These are phyloP conservation scores for Drosophila niveifrons DNA, from an alignment of 2,888 invertebrate species.

Conservation along the genomic window DNA sequence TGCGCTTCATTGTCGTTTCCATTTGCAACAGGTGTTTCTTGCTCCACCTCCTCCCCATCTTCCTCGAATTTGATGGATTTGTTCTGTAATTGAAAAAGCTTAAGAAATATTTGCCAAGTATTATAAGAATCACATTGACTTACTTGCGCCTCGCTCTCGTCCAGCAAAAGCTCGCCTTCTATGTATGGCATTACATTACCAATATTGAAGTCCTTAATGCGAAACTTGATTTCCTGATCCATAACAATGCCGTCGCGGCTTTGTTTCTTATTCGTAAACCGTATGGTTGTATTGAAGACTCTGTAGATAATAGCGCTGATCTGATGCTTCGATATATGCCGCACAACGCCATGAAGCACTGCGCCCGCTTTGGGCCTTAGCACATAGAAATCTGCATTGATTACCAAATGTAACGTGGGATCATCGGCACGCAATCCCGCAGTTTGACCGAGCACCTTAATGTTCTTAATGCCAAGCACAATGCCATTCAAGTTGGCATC, in stretches of 20 bases:
- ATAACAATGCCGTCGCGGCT: slow-evolving; percentile 80
- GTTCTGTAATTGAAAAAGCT: slow-evolving; percentile 48
- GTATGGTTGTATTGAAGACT: slow-evolving; percentile 88
- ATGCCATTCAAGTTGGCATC: slow-evolving; percentile 87
- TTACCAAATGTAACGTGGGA: slow-evolving; percentile 87
- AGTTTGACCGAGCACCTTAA: slow-evolving; percentile 86
- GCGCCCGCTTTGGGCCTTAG: slow-evolving; percentile 88
- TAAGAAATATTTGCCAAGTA: background rate
- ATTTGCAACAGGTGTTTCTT: slow-evolving; percentile 4
- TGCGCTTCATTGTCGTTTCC: slow-evolving; percentile 7
- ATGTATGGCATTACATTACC: slow-evolving; percentile 83
- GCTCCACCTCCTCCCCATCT: slow-evolving; percentile 34
- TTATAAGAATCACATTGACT: background rate
- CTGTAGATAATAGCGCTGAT: slow-evolving; percentile 89
- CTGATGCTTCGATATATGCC: slow-evolving; percentile 86
- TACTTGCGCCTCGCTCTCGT: slow-evolving; percentile 42
- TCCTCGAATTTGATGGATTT: slow-evolving; percentile 48
- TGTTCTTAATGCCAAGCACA: slow-evolving; percentile 87
- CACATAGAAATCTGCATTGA: slow-evolving; percentile 88
- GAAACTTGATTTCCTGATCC: slow-evolving; percentile 84
- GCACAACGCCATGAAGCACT: slow-evolving; percentile 87
- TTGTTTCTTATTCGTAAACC: slow-evolving; percentile 80
- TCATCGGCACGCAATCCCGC: slow-evolving; percentile 87
- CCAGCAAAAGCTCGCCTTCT: slow-evolving; percentile 81
- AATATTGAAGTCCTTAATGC: slow-evolving; percentile 83